Evolutionary conservation across 1,140 invertebrate genomes (phyloP), one percentile per base, ranked within the genome.

Genomic region (Eriocheir sinensis): DNA sequence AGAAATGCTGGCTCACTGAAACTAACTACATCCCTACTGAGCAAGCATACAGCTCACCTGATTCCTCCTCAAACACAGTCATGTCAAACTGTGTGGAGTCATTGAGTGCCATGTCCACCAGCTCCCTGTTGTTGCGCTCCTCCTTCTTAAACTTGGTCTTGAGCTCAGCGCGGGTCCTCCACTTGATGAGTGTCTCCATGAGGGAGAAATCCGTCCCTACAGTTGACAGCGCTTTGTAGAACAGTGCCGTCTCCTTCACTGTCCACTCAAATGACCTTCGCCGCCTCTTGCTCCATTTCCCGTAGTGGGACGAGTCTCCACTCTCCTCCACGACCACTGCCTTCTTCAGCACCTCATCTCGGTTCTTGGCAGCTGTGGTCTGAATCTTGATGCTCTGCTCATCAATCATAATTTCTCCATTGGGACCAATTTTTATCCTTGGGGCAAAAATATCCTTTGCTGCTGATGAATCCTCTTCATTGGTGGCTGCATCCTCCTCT

Each of bases 181-280:
- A 97, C 0, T 98, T 98, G 96, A 99, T 99, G n/a, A 99, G 97
- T 89, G 97, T 97, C 91, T 97, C 97, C 98, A 99, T 99, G 27
- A 99, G 96, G 0, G 98, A 98, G 96, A 99, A 99, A 97, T 99
- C 98, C 0, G 98, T 99, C 0, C 99, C 99, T 91, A 99, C 97
- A 17, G 97, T 98, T 96, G 98, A 98, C 21, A 99, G 97, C n/a
- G 98, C 98, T 96, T 98, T 97, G 96, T 99, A 99, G 96, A 99
- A 99, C 95, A 81, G 93, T 83, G 92, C 93, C 27, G 89, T 96
- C 89, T 92, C 95, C 79, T 94, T 96, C 38, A 92, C 44, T 3
- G 95, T 96, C 95, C 95, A 96, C 21, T 95, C 94, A 40, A 60
- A 89, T 2, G 95, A 92, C 41, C 96, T 90, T 41, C 91, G 96